These are phyloP conservation scores for Pelvicachromis taeniatus DNA, from an alignment of 2,113 vertebrate genomes.

Conservation along the genomic window DNA sequence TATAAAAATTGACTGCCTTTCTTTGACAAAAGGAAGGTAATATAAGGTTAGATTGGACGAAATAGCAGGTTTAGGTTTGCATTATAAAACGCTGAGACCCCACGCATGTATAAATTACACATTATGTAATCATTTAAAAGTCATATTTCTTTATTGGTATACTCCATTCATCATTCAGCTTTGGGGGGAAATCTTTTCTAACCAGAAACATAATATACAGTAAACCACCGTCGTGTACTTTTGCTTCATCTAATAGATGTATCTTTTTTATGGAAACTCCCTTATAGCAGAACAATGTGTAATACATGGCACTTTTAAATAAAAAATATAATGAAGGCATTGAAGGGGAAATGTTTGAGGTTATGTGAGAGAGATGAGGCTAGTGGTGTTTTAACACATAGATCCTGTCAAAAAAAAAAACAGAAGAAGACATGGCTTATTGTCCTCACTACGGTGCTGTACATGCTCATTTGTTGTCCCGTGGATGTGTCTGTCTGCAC, in stretches of 20 bases:
- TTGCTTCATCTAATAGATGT: conserved; percentile 63
- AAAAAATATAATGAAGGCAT: conserved; percentile 37
- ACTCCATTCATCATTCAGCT: conserved; percentile 23
- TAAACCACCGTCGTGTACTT: conserved; percentile 64
- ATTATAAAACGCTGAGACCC: neutral
- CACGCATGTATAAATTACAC: neutral
- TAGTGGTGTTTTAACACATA: conserved; percentile 26
- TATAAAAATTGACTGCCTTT: neutral
- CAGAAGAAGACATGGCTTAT: conserved; percentile 33
- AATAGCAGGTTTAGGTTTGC: neutral
- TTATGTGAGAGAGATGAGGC: conserved; percentile 22
- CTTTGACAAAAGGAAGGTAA: neutral
- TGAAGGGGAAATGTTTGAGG: conserved; percentile 38
- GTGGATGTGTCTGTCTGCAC: conserved; percentile 1
- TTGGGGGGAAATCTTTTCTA: conserved; percentile 53
- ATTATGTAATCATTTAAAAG: conserved; percentile 19
- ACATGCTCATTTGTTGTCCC: conserved; percentile 11
- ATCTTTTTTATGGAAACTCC: conserved; percentile 57
- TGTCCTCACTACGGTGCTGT: conserved; percentile 13
- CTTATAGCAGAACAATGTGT: conserved; percentile 48
- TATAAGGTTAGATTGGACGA: neutral
- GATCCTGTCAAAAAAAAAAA: neutral
- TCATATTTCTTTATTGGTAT: neutral
- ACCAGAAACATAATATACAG: conserved; percentile 47
- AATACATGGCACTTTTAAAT: conserved; percentile 12